Evolutionary conservation across 35 echinoderm and acorn worm genomes (phyloP).

Genomic region (Ophiothrix spiculata): DNA sequence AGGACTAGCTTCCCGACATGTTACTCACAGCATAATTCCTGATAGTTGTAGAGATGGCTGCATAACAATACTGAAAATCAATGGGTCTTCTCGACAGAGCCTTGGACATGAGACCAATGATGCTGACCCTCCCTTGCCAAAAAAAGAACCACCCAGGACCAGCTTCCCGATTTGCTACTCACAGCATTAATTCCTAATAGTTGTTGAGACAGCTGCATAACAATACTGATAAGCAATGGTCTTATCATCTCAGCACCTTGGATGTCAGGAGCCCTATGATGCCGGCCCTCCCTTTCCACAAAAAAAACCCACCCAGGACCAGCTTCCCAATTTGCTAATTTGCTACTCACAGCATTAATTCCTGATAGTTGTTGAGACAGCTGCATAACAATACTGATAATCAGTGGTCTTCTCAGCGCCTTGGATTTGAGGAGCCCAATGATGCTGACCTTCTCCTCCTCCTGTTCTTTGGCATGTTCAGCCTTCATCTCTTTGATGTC

Average conservation of each 20-base stretch:
- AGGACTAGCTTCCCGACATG: no score
- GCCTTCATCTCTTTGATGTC: slow-evolving; percentile 64
- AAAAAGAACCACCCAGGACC: no score
- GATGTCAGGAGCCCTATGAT: slow-evolving; percentile 41
- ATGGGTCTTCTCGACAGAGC: slow-evolving; percentile 57
- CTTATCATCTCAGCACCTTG: slow-evolving; percentile 52
- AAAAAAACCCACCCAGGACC: no score
- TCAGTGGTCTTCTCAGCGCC: slow-evolving; percentile 67
- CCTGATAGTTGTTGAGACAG: slow-evolving; percentile 89
- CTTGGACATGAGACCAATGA: slow-evolving; percentile 44
- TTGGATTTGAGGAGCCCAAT: slow-evolving; percentile 41
- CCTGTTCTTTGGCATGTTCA: slow-evolving; percentile 26
- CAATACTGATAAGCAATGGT: slow-evolving; percentile 75
- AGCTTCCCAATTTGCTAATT: no score
- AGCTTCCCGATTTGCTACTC: no score
- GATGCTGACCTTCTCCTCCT: neutral
- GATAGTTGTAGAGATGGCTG: no score
- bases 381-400: slow-evolving; percentile 68
- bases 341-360: slow-evolving; percentile 89
- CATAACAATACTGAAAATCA: no score
- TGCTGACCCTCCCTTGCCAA: no score
- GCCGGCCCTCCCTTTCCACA: no score
- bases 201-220: slow-evolving; percentile 70
- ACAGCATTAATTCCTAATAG: slow-evolving; percentile 97
- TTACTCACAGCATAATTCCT: slow-evolving; percentile 92